Conservation (phyloP, 2,113 vertebrate genomes). For the Anolis sagrei region DNA sequence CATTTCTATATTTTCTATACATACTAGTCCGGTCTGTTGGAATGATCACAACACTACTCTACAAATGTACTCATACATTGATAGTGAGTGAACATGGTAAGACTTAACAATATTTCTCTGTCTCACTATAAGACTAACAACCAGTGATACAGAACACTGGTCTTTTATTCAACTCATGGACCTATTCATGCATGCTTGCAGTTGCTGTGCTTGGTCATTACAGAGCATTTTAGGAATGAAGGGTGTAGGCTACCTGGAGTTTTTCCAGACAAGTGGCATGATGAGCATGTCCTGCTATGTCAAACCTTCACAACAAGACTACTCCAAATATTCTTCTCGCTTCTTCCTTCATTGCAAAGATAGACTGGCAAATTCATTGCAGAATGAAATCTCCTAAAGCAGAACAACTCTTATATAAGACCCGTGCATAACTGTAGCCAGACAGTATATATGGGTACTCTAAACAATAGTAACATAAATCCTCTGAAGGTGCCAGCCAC, state of each 20-base stretch:
- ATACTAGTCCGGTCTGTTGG: background rate
- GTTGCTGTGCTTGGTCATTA: background rate
- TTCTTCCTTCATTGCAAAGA: too few species aligned
- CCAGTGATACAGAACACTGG: too few species aligned
- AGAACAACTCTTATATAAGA: too few species aligned
- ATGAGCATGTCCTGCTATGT: background rate
- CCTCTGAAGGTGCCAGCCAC: too few species aligned
- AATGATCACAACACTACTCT: slow-evolving; percentile 8
- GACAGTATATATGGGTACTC: too few species aligned
- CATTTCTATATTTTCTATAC: slow-evolving; percentile 49
- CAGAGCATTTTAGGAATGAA: background rate
- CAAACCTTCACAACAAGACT: background rate
- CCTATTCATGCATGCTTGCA: background rate
- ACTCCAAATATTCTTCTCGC: too few species aligned
- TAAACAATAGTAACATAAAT: too few species aligned
- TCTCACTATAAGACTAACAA: too few species aligned
- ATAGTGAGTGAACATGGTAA: slow-evolving; percentile 4
- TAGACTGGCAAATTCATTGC: too few species aligned
- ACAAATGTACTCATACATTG: slow-evolving; percentile 31
- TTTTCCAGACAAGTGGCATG: too few species aligned
- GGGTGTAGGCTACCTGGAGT: background rate
- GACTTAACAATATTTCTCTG: background rate
- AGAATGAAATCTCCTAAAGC: too few species aligned
- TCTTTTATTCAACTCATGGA: background rate
- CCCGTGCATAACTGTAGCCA: too few species aligned